Percentiles rank a stretch among this genome's conserved stretches.
Conservation (phyloP, 2,113 vertebrate genomes). For the Theristicus caerulescens region DNA sequence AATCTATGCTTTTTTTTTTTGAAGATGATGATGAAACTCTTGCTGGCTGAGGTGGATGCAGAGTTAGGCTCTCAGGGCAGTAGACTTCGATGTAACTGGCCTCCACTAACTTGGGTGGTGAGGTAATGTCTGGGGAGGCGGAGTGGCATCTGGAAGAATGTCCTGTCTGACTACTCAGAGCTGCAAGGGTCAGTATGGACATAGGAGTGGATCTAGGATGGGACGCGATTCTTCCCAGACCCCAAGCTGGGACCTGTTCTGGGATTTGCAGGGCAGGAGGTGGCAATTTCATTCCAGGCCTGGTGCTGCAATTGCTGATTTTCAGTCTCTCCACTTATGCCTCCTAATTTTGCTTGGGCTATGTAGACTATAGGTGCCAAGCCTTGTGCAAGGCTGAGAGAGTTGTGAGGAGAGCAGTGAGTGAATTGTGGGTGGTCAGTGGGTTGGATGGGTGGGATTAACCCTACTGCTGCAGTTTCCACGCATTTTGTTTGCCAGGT, state of each 20-base stretch:
- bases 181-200: background rate
- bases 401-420: background rate
- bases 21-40: background rate
- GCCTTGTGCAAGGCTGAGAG: background rate
- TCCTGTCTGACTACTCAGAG: background rate
- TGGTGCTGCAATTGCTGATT: background rate
- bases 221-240: background rate
- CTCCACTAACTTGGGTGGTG: background rate
- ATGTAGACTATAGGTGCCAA: rapidly evolving
- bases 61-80: background rate
- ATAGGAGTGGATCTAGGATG: background rate
- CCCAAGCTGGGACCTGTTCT: background rate
- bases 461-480: background rate
- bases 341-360: background rate
- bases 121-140: background rate
- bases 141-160: background rate
- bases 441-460: background rate
- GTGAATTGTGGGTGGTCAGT: background rate
- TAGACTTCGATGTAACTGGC: background rate
- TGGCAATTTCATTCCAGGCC: background rate
- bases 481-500: background rate
- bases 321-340: background rate
- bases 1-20: background rate
- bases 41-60: background rate
- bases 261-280: background rate